Conservation (phyloP, 2,797 vertebrate species). For the Epinephelus coioides region DNA sequence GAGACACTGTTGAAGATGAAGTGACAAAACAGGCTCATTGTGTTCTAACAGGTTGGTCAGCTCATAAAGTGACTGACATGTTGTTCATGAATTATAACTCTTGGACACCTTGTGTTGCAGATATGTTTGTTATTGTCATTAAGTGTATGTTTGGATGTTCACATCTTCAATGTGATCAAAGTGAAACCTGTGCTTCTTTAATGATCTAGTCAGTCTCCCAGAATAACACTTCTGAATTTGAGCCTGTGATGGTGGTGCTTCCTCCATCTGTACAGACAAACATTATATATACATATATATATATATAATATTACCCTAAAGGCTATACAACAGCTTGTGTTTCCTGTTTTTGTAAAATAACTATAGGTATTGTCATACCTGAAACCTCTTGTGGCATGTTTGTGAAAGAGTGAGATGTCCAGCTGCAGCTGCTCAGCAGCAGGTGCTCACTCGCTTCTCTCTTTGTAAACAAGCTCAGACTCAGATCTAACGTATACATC, state of each 20-base stretch:
- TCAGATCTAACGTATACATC: neutral
- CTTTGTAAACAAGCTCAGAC: neutral
- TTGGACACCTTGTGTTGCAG: no score
- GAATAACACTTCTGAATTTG: neutral
- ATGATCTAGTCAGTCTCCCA: neutral
- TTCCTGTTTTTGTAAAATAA: conserved; percentile 27
- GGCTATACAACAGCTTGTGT: neutral
- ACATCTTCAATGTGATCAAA: no score
- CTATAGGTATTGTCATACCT: accelerated
- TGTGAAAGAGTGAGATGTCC: no score
- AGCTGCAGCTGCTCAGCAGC: neutral
- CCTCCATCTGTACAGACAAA: neutral
- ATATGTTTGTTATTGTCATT: no score
- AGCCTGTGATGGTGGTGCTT: accelerated
- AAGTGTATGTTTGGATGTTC: no score
- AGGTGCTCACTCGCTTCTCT: neutral
- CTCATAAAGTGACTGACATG: no score
- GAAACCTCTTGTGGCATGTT: neutral
- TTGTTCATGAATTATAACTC: no score
- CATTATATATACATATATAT: no score
- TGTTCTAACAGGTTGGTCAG: neutral
- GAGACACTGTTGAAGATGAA: no score
- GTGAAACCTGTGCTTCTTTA: neutral
- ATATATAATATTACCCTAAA: neutral
- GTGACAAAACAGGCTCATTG: neutral